These are phyloP conservation scores for Zenarchopterus dispar DNA, from an alignment of 2,797 vertebrate genomes.

Conservation along the genomic window DNA sequence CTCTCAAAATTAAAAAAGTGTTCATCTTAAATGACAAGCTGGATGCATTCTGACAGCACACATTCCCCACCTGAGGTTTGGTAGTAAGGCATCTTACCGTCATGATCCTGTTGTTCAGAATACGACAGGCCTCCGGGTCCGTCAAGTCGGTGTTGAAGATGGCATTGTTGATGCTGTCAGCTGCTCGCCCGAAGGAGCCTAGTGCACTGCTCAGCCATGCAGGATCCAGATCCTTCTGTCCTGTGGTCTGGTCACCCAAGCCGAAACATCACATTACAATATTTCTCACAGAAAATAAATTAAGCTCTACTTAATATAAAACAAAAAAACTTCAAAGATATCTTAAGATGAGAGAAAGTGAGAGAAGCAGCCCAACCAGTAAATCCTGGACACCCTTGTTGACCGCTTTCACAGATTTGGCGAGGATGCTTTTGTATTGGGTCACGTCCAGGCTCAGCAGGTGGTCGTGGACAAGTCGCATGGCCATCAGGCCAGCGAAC, in stretches of 20 bases:
- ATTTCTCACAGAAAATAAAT: too few species aligned
- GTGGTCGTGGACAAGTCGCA: constrained; percentile 86
- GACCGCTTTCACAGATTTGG: rapidly evolving
- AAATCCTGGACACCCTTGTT: constrained; percentile 22
- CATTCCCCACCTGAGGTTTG: too few species aligned
- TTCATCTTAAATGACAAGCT: too few species aligned
- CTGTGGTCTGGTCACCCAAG: constrained; percentile 9
- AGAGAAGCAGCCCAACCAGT: constrained; percentile 9
- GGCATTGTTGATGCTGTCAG: constrained; percentile 47
- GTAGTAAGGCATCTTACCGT: constrained; percentile 72
- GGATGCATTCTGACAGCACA: too few species aligned
- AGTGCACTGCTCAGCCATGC: constrained; percentile 84
- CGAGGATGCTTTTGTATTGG: constrained; percentile 68
- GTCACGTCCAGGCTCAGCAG: constrained; percentile 85
- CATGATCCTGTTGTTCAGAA: constrained; percentile 92
- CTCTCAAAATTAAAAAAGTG: too few species aligned
- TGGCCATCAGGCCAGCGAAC: constrained; percentile 87
- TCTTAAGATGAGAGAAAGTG: rapidly evolving
- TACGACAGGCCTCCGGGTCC: constrained; percentile 80
- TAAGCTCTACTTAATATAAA: neutral
- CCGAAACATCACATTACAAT: too few species aligned
- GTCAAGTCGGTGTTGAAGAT: constrained; percentile 78
- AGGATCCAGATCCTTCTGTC: constrained; percentile 67
- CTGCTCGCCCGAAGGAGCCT: constrained; percentile 85
- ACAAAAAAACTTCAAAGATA: too few species aligned